Evolutionary conservation across 2,888 invertebrate genomes (phyloP).

Genomic region (Eretmocerus hayati): DNA sequence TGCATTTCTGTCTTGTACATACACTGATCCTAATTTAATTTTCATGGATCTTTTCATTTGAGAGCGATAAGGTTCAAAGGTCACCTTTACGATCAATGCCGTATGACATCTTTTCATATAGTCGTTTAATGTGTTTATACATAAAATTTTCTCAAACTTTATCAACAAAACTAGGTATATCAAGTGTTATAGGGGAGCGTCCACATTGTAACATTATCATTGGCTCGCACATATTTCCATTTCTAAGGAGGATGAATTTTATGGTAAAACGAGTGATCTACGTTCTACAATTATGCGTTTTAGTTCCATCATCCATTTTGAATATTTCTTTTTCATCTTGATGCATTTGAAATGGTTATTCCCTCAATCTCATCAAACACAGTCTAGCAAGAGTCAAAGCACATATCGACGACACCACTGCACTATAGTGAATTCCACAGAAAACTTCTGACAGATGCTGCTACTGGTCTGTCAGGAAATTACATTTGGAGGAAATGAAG

Average conservation of each 20-base stretch:
- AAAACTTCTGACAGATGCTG: conserved; percentile 10
- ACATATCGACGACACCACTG: conserved; percentile 22
- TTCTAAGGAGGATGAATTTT: too few relatives aligned
- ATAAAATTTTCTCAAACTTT: conserved; percentile 40
- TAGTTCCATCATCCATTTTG: background rate
- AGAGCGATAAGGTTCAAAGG: too few relatives aligned
- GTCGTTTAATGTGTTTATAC: conserved; percentile 31
- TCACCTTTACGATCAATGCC: too few relatives aligned
- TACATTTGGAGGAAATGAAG: conserved; percentile 28
- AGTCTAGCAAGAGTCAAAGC: conserved; percentile 27
- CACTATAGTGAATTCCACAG: conserved; percentile 21
- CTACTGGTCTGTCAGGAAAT: conserved; percentile 18
- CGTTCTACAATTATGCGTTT: conserved; percentile 15
- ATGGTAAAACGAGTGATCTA: too few relatives aligned
- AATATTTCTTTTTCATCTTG: conserved; percentile 19
- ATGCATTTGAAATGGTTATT: conserved; percentile 34
- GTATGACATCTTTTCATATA: conserved; percentile 40
- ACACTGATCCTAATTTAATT: too few relatives aligned
- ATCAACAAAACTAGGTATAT: conserved; percentile 41
- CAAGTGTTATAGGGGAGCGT: conserved; percentile 41
- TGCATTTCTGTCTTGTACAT: too few relatives aligned
- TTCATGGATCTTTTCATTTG: too few relatives aligned
- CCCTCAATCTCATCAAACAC: conserved; percentile 39
- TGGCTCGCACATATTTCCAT: conserved; percentile 25
- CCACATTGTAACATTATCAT: conserved; percentile 35